A percentile compares a stretch with the other conserved stretches of the same genome.
Evolutionary conservation across 2,113 vertebrate species (phyloP).

Genomic region (Hipposideros armiger): DNA sequence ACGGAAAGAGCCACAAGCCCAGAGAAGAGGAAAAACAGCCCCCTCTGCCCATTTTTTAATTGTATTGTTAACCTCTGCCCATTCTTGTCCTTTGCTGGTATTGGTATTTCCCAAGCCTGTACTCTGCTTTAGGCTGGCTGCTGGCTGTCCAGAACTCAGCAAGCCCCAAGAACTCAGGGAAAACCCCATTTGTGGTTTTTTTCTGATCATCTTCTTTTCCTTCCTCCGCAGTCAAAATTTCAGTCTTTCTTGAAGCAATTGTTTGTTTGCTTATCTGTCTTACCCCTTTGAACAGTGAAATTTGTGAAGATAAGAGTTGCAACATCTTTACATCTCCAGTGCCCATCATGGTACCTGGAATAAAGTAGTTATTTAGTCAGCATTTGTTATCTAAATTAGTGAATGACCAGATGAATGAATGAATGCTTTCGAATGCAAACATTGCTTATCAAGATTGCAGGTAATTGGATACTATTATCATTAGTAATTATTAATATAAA

Average conservation of each 20-base stretch:
- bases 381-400: not conserved
- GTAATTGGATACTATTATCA: not conserved
- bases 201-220: not conserved
- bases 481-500: not conserved
- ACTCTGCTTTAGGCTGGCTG: not conserved
- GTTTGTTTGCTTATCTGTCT: not conserved
- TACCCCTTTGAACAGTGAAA: not conserved
- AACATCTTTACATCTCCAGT: not conserved
- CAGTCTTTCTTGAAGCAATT: not conserved
- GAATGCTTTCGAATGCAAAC: not conserved
- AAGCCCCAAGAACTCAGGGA: not conserved
- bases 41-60: too few species aligned
- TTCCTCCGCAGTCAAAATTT: not conserved
- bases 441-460: not conserved
- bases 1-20: too few species aligned
- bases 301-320: not conserved
- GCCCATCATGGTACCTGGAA: not conserved
- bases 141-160: not conserved
- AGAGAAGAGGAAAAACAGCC: too few species aligned
- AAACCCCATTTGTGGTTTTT: not conserved
- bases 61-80: not conserved
- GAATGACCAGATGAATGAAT: not conserved
- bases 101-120: not conserved
- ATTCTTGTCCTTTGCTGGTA: not conserved
- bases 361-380: not conserved